A percentile compares a stretch with the other conserved stretches of the same genome.
phyloP scores from a whole-genome alignment of 2,113 vertebrate species.

The Haliaeetus leucogaster region DNA sequence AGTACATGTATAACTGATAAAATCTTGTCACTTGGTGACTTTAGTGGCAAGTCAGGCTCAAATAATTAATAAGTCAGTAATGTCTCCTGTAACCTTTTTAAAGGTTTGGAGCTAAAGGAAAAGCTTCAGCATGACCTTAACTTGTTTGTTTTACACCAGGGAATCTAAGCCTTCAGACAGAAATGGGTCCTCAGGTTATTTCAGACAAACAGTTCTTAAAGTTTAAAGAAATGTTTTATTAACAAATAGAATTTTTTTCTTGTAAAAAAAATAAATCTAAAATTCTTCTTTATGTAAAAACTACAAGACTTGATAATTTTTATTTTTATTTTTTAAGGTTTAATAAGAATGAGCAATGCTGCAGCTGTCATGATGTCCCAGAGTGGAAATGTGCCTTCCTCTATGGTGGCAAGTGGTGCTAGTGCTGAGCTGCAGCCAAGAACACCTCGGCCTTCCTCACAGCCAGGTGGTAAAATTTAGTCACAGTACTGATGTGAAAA shows the following conservation, averaged over 20 bases:
- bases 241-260: background rate
- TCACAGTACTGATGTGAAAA: background rate
- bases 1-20: background rate
- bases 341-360: slow-evolving; percentile 88
- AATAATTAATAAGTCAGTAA: background rate
- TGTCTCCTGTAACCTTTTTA: background rate
- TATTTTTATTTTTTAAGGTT: slow-evolving; percentile 60
- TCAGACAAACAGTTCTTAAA: background rate
- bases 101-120: background rate
- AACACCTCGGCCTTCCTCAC: slow-evolving; percentile 83
- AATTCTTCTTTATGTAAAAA: background rate
- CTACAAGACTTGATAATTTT: background rate
- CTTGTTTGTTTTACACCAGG: background rate
- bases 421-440: slow-evolving; percentile 89
- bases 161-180: background rate
- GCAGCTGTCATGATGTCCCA: slow-evolving; percentile 86
- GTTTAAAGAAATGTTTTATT: background rate
- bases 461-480: slow-evolving; percentile 81
- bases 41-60: background rate
- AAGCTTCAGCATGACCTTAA: background rate
- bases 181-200: background rate
- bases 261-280: background rate
- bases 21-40: background rate
- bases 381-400: slow-evolving; percentile 81
- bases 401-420: slow-evolving; percentile 82